These are phyloP conservation scores for Palythoa heliodiscus DNA, from an alignment of 92 coral and sea anemone species.

Conservation along the genomic window DNA sequence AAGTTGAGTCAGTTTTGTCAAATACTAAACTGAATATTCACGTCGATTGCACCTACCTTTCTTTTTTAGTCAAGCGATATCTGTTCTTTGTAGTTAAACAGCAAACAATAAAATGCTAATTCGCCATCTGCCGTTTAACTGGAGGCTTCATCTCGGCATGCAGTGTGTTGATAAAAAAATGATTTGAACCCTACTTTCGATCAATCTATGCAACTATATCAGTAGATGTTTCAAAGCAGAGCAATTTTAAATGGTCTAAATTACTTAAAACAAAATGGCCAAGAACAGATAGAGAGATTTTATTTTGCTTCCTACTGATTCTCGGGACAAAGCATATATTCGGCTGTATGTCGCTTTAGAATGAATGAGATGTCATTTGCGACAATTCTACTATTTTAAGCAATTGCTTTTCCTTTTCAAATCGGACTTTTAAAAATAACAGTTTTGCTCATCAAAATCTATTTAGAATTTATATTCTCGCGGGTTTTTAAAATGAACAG, in stretches of 20 bases:
- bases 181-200: neutral
- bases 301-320: too few species aligned
- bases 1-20: neutral
- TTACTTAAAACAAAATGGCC: neutral
- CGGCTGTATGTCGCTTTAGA: neutral
- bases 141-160: neutral
- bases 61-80: neutral
- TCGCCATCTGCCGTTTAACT: constrained; percentile 10
- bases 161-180: neutral
- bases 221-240: neutral
- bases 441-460: neutral
- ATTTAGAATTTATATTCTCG: neutral
- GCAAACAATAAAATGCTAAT: constrained; percentile 6
- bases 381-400: neutral
- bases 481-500: neutral
- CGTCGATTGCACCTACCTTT: neutral
- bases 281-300: too few species aligned
- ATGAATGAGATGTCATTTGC: neutral
- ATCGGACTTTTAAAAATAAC: neutral
- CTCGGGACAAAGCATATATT: too few species aligned
- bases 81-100: neutral
- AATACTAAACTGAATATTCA: neutral
- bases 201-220: neutral
- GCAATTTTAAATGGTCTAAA: neutral
- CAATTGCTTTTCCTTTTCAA: neutral